phyloP scores from a whole-genome alignment of 2,797 vertebrate genomes.

The Decapterus maruadsi region DNA sequence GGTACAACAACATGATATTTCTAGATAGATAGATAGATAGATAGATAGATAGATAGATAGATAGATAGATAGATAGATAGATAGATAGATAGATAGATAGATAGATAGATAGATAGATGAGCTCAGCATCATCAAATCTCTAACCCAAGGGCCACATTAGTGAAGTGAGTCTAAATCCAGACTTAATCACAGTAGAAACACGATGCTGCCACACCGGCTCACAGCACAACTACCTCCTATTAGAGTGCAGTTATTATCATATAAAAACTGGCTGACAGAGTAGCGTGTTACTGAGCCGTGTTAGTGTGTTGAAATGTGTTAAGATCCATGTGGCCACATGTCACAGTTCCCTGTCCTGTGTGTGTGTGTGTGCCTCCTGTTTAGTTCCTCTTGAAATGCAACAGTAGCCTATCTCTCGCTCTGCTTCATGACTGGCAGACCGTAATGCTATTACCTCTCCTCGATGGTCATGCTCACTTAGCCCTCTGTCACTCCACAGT shows the following conservation, averaged over 20 bases:
- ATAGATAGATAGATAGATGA: not conserved
- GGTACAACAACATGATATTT: not conserved
- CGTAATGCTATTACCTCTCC: slow-evolving; percentile 78
- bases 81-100: not conserved
- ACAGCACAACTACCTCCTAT: slow-evolving; percentile 17
- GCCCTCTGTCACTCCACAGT: slow-evolving; percentile 73
- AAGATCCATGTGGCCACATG: slow-evolving; percentile 10
- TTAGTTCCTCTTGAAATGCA: slow-evolving; percentile 62
- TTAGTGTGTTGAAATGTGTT: slow-evolving; percentile 7
- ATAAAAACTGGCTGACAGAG: slow-evolving; percentile 1
- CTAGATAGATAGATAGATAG: slow-evolving; percentile 1
- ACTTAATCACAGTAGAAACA: slow-evolving; percentile 13
- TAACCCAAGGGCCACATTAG: slow-evolving; percentile 24
- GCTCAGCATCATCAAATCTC: slow-evolving; percentile 25
- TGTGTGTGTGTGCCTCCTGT: slow-evolving; percentile 22
- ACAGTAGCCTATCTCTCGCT: slow-evolving; percentile 61
- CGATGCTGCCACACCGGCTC: not conserved
- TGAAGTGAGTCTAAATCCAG: slow-evolving; percentile 23
- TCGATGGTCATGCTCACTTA: slow-evolving; percentile 81
- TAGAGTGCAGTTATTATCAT: slow-evolving; percentile 4
- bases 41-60: slow-evolving; percentile 12
- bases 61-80: not conserved
- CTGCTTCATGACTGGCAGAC: slow-evolving; percentile 73
- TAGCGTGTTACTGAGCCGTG: not conserved
- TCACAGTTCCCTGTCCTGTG: slow-evolving; percentile 36